These are phyloP conservation scores for Gnathonemus longibarbis DNA, from an alignment of 2,113 vertebrate species.

Conservation along the genomic window DNA sequence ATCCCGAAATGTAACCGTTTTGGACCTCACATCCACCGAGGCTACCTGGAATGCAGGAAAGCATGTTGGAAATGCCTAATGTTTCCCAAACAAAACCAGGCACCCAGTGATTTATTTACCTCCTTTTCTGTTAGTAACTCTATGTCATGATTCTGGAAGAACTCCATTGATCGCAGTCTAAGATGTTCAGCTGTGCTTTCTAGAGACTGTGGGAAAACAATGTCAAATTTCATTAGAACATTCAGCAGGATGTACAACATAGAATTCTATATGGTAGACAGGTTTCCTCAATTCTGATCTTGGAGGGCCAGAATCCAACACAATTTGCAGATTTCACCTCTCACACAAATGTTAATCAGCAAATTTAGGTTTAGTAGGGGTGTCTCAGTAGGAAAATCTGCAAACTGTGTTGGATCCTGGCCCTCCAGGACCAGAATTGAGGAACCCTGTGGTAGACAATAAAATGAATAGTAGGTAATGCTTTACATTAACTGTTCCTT, in stretches of 20 bases:
- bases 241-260: neutral
- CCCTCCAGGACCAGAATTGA: neutral
- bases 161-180: conserved; percentile 77
- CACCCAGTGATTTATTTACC: conserved; percentile 53
- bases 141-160: conserved; percentile 82
- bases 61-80: neutral
- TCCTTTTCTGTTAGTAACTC: conserved; percentile 89
- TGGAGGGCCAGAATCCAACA: neutral
- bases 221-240: conserved; percentile 16
- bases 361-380: neutral
- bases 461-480: neutral
- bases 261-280: neutral
- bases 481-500: neutral
- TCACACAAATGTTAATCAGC: neutral
- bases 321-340: neutral
- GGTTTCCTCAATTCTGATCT: neutral
- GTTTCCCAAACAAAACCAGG: neutral
- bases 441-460: neutral
- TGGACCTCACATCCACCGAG: conserved; percentile 79
- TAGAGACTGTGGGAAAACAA: conserved; percentile 68
- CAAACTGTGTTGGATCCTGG: neutral
- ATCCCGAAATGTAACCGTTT: conserved; percentile 80
- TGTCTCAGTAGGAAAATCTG: neutral
- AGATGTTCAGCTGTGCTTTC: conserved; percentile 89
- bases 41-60: conserved; percentile 64